These are phyloP conservation scores for Caenorhabditis zanzibari DNA, from an alignment of 2,888 invertebrate species.

Conservation along the genomic window DNA sequence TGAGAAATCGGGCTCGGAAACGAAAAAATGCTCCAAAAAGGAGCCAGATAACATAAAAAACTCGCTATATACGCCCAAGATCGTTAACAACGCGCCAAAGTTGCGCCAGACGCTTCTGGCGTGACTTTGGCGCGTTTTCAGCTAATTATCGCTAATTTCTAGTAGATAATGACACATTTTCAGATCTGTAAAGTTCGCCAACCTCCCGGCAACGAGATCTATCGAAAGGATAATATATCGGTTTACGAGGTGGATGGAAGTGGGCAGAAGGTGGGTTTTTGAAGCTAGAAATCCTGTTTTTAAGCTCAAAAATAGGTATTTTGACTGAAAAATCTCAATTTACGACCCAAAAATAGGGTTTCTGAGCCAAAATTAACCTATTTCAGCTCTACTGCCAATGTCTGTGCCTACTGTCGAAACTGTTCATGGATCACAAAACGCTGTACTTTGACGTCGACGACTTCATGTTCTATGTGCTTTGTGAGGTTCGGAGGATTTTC, in stretches of 20 bases:
- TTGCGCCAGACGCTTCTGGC: too few relatives aligned
- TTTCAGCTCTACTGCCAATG: constrained; percentile 92
- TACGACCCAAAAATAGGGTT: too few relatives aligned
- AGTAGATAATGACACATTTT: constrained; percentile 10
- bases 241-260: constrained; percentile 90
- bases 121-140: neutral
- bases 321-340: too few relatives aligned
- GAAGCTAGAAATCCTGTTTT: too few relatives aligned
- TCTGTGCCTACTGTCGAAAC: constrained; percentile 94
- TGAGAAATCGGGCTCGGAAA: constrained; percentile 20
- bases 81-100: neutral
- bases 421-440: constrained; percentile 98
- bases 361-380: too few relatives aligned
- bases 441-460: constrained; percentile 98
- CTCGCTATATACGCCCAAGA: too few relatives aligned
- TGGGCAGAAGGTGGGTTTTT: constrained; percentile 64
- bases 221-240: constrained; percentile 93
- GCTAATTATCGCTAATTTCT: too few relatives aligned
- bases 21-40: neutral
- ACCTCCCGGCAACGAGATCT: constrained; percentile 96
- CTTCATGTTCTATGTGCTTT: constrained; percentile 95
- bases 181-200: constrained; percentile 61
- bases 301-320: too few relatives aligned
- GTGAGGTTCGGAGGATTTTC: too few relatives aligned
- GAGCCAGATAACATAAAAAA: too few relatives aligned